Conservation (phyloP, 1,140 invertebrate species). For the Antheraea pernyi region DNA sequence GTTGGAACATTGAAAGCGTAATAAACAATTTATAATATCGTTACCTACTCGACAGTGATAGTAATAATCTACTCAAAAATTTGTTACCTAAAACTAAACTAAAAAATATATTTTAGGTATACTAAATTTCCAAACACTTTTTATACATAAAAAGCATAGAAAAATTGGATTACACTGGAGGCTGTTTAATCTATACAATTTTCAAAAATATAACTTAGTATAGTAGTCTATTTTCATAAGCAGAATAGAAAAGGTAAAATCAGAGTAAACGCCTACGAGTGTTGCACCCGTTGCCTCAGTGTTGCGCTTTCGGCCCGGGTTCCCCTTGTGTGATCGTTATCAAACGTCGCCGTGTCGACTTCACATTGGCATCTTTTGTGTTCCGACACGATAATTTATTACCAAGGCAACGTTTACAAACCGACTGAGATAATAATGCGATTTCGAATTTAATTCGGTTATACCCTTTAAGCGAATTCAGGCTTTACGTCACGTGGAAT, state of each 20-base stretch:
- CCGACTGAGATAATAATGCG: conserved; percentile 50
- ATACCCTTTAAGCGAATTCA: conserved; percentile 27
- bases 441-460: conserved; percentile 48
- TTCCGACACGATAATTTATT: conserved; percentile 71
- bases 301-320: conserved; percentile 15
- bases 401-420: conserved; percentile 54
- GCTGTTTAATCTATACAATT: not conserved
- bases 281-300: not conserved
- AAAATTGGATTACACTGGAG: too few species aligned
- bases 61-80: too few species aligned
- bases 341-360: conserved; percentile 62
- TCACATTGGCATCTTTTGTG: conserved; percentile 71
- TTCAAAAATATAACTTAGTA: not conserved
- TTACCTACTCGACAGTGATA: too few species aligned
- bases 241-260: not conserved
- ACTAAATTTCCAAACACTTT: too few species aligned
- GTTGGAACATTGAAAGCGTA: too few species aligned
- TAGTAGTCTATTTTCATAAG: not conserved
- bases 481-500: conserved; percentile 9
- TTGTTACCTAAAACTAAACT: too few species aligned
- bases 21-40: too few species aligned
- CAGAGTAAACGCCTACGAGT: not conserved
- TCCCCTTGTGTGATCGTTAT: conserved; percentile 52
- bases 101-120: too few species aligned
- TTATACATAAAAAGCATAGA: too few species aligned